phyloP scores from a whole-genome alignment of 1,140 invertebrate genomes.

The Apis dorsata region DNA sequence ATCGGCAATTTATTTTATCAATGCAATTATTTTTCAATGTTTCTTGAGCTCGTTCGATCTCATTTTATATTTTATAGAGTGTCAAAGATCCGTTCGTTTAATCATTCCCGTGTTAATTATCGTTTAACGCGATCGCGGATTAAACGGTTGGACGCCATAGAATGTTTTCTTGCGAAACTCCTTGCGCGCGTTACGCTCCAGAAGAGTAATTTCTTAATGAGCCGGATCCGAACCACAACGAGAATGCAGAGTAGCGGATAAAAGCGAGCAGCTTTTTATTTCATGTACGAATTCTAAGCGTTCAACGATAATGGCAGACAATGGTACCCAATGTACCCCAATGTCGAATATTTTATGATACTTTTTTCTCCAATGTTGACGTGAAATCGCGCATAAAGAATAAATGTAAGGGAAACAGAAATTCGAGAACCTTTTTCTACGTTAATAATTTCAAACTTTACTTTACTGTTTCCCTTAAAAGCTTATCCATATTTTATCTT shows the following conservation, averaged over 20 bases:
- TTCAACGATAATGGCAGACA: not conserved
- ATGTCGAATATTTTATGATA: not conserved
- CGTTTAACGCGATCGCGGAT: not conserved
- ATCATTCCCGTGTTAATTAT: not conserved
- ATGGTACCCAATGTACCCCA: no score
- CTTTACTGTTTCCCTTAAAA: not conserved
- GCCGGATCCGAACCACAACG: conserved; percentile 18
- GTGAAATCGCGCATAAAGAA: not conserved
- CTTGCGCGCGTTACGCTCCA: conserved; percentile 39
- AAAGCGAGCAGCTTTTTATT: not conserved
- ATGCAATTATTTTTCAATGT: not conserved
- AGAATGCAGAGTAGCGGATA: not conserved
- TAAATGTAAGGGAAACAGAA: not conserved
- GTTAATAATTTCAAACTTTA: not conserved
- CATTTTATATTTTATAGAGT: not conserved
- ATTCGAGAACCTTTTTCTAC: not conserved
- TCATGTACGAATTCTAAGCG: not conserved
- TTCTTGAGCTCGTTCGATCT: no score
- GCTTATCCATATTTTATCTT: not conserved
- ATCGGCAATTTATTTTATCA: no score
- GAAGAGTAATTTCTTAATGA: conserved; percentile 61
- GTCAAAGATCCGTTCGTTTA: not conserved
- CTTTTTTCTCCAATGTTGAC: not conserved
- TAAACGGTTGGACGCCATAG: conserved; percentile 7
- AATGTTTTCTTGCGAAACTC: conserved; percentile 37